Evolutionary conservation across 2,888 invertebrate species (phyloP).

Genomic region (Hirudinaria manillensis): DNA sequence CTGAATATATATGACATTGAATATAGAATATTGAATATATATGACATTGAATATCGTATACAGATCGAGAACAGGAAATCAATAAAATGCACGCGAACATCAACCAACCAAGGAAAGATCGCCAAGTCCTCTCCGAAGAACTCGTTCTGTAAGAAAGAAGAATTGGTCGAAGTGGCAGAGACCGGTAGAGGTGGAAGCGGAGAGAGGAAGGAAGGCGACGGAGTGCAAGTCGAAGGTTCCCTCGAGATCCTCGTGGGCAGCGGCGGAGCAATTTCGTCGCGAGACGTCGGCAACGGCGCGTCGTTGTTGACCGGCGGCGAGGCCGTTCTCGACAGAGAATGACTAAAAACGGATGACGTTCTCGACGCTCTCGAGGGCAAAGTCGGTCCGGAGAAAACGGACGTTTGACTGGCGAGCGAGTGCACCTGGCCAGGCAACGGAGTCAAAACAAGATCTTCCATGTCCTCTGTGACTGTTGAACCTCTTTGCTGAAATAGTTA

Average conservation of each 20-base stretch:
- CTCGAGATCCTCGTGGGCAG: conserved; percentile 12
- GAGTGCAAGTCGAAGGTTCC: conserved; percentile 9
- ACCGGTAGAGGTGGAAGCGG: not conserved
- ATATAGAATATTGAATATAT: too few relatives aligned
- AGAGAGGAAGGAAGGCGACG: not conserved
- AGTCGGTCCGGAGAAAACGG: not conserved
- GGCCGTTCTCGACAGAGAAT: not conserved
- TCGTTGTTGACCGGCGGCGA: not conserved
- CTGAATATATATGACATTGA: too few relatives aligned
- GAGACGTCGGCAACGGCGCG: not conserved
- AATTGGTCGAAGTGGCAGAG: not conserved
- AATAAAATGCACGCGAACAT: not conserved
- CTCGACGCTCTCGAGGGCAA: conserved; percentile 8
- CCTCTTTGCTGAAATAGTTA: not conserved
- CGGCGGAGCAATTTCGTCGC: conserved; percentile 6
- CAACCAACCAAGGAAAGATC: conserved; percentile 27
- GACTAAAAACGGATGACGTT: not conserved
- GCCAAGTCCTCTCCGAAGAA: conserved; percentile 30
- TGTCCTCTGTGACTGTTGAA: not conserved
- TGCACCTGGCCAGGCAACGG: too few relatives aligned
- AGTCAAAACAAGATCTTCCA: not conserved
- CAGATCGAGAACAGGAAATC: not conserved
- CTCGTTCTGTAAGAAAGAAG: conserved; percentile 10
- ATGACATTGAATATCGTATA: too few relatives aligned
- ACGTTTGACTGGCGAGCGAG: not conserved